phyloP scores from a whole-genome alignment of 2,888 invertebrate genomes.

The Chymomyza fuscimana region DNA sequence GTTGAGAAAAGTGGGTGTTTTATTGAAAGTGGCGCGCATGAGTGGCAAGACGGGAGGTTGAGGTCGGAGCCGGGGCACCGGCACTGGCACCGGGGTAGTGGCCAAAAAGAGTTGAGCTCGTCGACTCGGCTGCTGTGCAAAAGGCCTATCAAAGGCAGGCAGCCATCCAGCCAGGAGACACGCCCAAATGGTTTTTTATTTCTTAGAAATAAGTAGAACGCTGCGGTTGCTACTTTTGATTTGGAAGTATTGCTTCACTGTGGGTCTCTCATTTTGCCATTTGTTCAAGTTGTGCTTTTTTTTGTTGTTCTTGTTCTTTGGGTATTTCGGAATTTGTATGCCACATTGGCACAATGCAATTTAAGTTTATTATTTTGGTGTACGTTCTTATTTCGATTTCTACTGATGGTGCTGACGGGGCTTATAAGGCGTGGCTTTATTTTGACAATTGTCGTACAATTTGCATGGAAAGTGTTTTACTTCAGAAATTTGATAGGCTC shows the following conservation, averaged over 20 bases:
- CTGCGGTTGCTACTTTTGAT: constrained; percentile 30
- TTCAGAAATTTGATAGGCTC: not conserved
- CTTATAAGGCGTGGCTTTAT: constrained; percentile 11
- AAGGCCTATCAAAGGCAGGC: constrained; percentile 48
- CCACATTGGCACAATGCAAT: constrained; percentile 27
- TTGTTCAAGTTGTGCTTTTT: constrained; percentile 9
- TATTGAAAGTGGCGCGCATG: constrained; percentile 66
- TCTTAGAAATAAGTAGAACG: constrained; percentile 60
- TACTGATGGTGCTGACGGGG: constrained; percentile 3
- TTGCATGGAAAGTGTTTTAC: constrained; percentile 21
- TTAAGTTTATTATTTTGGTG: not conserved
- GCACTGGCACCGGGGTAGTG: not conserved
- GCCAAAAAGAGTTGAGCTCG: constrained; percentile 4
- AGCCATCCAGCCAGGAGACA: constrained; percentile 43
- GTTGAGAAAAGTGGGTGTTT: constrained; percentile 61
- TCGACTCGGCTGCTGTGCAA: constrained; percentile 3
- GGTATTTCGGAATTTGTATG: constrained; percentile 13
- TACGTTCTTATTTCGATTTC: not conserved
- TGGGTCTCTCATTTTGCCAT: constrained; percentile 38
- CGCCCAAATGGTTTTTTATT: constrained; percentile 67
- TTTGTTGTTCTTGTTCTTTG: no score
- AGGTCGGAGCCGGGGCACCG: not conserved
- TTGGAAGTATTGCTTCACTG: constrained; percentile 13
- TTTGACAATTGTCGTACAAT: constrained; percentile 24
- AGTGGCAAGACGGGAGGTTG: constrained; percentile 29